Base-by-base conservation (phyloP, 2,888 invertebrate genomes). In the Sesia bembeciformis region DNA sequence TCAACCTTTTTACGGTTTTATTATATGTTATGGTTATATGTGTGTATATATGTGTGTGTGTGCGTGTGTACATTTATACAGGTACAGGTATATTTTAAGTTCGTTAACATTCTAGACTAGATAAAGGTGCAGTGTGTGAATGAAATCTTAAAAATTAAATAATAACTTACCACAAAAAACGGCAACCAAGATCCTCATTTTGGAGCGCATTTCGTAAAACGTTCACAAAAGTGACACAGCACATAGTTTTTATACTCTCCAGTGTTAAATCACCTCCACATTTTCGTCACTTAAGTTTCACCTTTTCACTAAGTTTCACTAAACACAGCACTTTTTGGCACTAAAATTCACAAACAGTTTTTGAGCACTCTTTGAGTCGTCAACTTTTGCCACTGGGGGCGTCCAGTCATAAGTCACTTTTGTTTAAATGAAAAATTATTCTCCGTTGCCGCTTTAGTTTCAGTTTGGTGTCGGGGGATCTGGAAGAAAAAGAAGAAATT, bases 121-220 rank as follows among this genome's bases (percentile, higher is more conserved):
- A 42, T 42, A 7, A 42, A 42, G 42, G 7, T 42, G 7, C 23
- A 42, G 42, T 42, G 7, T 42, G 42, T 42, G 7, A 42, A 42
- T 42, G 5, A 42, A 42, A 42, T 6, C 5, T 42, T 38, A 23
- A 4, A 4, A 49, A 49, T 4, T 8, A 49, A 23, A 50, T 4
- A 53, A 51, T 51, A 53, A 81, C 87, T 84, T 74, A 87, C 87
- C 86, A 74, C 72, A 77, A 51, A 80, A 67, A 58, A 74, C 64
- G 56, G 65, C 69, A 58, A 82, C 55, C 55, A 77, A 57, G 60
- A 65, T 74, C 62, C 72, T 71, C 61, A 78, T 64, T 70, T 79
- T 79, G 72, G 78, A 76, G 81, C 78, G 78, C 85, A 86, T 85
- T 64, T 83, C 40, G 40, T n/a, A 83, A 70, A 59, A 61, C 62